Percentiles rank a stretch among this genome's conserved stretches.
These are phyloP conservation scores for Strix occidentalis DNA, from an alignment of 2,797 vertebrate genomes.

Conservation along the genomic window DNA sequence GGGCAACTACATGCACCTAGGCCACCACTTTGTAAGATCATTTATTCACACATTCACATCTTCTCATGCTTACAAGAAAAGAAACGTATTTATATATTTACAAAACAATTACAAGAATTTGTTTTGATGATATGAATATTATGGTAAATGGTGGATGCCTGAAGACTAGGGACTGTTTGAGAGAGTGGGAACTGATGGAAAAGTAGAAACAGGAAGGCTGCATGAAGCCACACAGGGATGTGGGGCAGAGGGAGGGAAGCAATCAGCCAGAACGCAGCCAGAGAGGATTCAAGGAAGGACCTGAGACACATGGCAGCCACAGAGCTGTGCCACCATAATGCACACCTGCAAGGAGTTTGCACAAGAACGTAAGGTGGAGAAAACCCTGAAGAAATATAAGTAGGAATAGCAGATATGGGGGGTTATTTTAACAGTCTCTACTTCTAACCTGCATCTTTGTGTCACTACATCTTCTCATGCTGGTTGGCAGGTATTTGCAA, in stretches of 20 bases:
- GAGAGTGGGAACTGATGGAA: not conserved
- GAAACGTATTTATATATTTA: rapidly evolving
- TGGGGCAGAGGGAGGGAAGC: not conserved
- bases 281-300: not conserved
- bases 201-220: not conserved
- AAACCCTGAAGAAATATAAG: not conserved
- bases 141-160: not conserved
- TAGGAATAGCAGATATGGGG: not conserved
- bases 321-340: not conserved
- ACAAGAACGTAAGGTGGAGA: not conserved
- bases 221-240: not conserved
- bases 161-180: not conserved
- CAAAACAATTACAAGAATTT: not conserved
- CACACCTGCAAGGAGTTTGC: not conserved
- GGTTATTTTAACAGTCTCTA: not conserved
- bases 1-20: not conserved
- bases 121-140: not conserved
- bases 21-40: not conserved
- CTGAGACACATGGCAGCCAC: not conserved
- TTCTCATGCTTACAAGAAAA: not conserved
- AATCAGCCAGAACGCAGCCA: not conserved
- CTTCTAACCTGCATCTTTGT: not conserved
- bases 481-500: not conserved
- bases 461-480: not conserved
- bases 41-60: not conserved